Conservation (phyloP, 2,888 invertebrate genomes). For the Chymomyza procnemis region DNA sequence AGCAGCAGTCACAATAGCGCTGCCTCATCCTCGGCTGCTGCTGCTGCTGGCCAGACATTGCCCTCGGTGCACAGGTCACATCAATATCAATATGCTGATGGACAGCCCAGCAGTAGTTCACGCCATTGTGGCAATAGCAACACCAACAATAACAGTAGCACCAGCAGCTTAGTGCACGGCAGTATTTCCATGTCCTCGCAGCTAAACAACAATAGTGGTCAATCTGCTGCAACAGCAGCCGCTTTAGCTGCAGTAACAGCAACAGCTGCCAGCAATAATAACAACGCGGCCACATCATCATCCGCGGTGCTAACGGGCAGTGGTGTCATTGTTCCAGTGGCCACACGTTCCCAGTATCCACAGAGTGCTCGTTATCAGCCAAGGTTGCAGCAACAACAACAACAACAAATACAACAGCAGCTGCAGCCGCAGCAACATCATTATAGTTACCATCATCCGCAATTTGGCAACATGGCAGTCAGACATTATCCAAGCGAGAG, state of each 20-base stretch:
- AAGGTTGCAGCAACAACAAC: conserved; percentile 41
- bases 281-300: conserved; percentile 56
- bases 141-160: conserved; percentile 38
- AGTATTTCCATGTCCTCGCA: conserved; percentile 17
- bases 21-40: conserved; percentile 9
- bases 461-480: conserved; percentile 77
- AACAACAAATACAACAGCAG: conserved; percentile 41
- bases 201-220: conserved; percentile 31
- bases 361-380: conserved; percentile 51
- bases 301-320: conserved; percentile 64
- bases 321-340: conserved; percentile 57
- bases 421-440: conserved; percentile 56
- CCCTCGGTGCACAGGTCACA: conserved; percentile 51
- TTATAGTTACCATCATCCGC: conserved; percentile 76
- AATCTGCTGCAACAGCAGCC: conserved; percentile 35
- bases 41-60: conserved; percentile 20
- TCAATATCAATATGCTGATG: conserved; percentile 45
- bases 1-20: conserved; percentile 49
- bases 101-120: conserved; percentile 54
- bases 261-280: conserved; percentile 56
- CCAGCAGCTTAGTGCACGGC: conserved; percentile 38
- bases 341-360: conserved; percentile 56
- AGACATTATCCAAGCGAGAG: conserved; percentile 54
- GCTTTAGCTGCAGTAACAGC: conserved; percentile 36
- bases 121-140: conserved; percentile 45